Evolutionary conservation across 2,113 vertebrate genomes (phyloP).

Genomic region (Falcunculus frontatus): DNA sequence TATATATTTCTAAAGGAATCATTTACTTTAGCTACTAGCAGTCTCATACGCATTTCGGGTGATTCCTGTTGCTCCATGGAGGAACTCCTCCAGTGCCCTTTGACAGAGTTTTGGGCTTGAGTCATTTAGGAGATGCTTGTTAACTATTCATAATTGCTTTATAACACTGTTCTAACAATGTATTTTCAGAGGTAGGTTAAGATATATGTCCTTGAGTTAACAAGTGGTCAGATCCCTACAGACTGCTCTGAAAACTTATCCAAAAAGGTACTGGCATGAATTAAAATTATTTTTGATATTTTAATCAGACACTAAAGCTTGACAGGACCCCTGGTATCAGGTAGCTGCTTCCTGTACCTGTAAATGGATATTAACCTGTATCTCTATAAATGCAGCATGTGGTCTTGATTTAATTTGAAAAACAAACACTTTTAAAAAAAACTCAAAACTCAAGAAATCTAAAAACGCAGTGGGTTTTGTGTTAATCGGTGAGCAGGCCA

Average conservation of each 20-base stretch:
- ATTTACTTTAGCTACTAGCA: background rate
- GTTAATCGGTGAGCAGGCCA: background rate
- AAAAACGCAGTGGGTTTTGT: fast-evolving
- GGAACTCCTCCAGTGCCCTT: background rate
- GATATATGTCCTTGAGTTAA: background rate
- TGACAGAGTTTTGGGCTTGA: background rate
- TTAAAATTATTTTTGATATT: background rate
- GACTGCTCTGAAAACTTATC: background rate
- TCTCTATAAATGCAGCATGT: background rate
- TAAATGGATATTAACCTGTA: background rate
- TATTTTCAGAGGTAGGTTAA: background rate
- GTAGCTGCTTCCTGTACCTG: background rate
- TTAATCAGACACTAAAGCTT: background rate
- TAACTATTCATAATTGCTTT: background rate
- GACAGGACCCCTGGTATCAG: background rate
- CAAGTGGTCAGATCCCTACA: background rate
- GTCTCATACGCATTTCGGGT: background rate
- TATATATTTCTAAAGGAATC: background rate
- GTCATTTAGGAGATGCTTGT: background rate
- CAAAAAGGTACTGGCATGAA: background rate
- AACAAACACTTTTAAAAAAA: background rate
- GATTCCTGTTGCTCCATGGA: background rate
- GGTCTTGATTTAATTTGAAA: background rate
- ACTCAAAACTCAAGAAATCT: background rate
- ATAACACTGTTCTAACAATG: background rate